Conservation (phyloP, 2,888 invertebrate genomes). For the Gymnoscelis rufifasciata region DNA sequence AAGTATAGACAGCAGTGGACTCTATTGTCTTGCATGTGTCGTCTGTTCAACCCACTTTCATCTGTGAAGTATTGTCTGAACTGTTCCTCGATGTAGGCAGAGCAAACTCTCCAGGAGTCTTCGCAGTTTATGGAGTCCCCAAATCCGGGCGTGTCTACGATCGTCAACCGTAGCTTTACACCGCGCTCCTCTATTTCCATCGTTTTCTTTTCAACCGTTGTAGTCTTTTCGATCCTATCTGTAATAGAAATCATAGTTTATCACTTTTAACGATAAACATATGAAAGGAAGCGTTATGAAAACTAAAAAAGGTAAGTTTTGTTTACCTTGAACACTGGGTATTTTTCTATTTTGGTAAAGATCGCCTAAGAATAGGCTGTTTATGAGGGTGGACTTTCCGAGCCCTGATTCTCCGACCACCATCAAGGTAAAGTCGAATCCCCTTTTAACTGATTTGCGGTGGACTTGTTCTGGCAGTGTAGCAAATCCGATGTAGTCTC, state of each 20-base stretch:
- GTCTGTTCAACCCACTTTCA: slow-evolving; percentile 95
- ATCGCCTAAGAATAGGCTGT: slow-evolving; percentile 95
- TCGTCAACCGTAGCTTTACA: slow-evolving; percentile 92
- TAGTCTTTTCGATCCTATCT: slow-evolving; percentile 84
- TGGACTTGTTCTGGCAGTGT: slow-evolving; percentile 97
- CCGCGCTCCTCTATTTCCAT: slow-evolving; percentile 97
- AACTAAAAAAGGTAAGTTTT: too few relatives aligned
- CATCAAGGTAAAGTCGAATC: slow-evolving; percentile 98
- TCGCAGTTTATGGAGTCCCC: slow-evolving; percentile 96
- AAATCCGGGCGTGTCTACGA: slow-evolving; percentile 97
- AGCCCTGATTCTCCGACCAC: slow-evolving; percentile 96
- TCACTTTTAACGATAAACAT: too few relatives aligned
- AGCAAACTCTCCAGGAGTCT: slow-evolving; percentile 95
- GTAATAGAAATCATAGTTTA: slow-evolving; percentile 36
- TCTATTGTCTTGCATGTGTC: slow-evolving; percentile 96
- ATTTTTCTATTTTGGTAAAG: slow-evolving; percentile 91
- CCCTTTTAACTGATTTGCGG: slow-evolving; percentile 96
- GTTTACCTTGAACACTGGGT: slow-evolving; percentile 83
- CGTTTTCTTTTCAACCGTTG: slow-evolving; percentile 86
- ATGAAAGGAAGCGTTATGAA: too few relatives aligned
- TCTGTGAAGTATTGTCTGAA: slow-evolving; percentile 90
- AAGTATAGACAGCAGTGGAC: slow-evolving; percentile 98
- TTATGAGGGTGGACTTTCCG: slow-evolving; percentile 96
- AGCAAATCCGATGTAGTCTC: slow-evolving; percentile 96
- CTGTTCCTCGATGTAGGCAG: slow-evolving; percentile 95